These are phyloP conservation scores for Megaleporinus macrocephalus DNA, from an alignment of 2,113 vertebrate genomes.

Conservation along the genomic window DNA sequence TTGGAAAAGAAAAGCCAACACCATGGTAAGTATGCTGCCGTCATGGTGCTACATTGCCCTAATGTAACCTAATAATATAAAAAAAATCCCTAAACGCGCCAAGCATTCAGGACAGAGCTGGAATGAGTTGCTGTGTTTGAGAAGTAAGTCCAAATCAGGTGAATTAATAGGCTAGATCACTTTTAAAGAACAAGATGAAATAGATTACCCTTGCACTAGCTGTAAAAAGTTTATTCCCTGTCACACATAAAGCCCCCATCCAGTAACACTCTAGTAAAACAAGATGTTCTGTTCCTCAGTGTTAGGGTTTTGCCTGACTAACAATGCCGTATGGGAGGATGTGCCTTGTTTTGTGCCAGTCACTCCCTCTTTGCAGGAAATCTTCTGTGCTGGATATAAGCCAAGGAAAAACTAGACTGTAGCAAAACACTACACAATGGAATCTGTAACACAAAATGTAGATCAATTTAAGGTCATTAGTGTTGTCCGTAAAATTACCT, in stretches of 20 bases:
- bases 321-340: constrained; percentile 17
- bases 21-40: too few species aligned
- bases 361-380: constrained; percentile 21
- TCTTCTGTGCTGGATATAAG: constrained; percentile 9
- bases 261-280: constrained; percentile 20
- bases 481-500: not conserved
- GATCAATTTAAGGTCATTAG: not conserved
- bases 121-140: too few species aligned
- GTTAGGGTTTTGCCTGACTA: constrained; percentile 6
- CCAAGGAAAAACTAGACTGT: not conserved
- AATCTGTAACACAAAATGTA: not conserved
- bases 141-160: not conserved
- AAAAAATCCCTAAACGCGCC: too few species aligned
- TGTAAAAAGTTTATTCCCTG: not conserved
- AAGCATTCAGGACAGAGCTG: too few species aligned
- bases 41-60: too few species aligned
- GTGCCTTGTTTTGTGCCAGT: constrained; percentile 17
- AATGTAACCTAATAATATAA: too few species aligned
- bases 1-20: too few species aligned
- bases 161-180: not conserved
- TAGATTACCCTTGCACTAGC: not conserved
- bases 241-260: not conserved
- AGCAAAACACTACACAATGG: not conserved
- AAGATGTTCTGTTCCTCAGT: constrained; percentile 44
- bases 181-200: not conserved